Base-by-base conservation (phyloP, 2,888 invertebrate genomes). In the Melipona beecheii region DNA sequence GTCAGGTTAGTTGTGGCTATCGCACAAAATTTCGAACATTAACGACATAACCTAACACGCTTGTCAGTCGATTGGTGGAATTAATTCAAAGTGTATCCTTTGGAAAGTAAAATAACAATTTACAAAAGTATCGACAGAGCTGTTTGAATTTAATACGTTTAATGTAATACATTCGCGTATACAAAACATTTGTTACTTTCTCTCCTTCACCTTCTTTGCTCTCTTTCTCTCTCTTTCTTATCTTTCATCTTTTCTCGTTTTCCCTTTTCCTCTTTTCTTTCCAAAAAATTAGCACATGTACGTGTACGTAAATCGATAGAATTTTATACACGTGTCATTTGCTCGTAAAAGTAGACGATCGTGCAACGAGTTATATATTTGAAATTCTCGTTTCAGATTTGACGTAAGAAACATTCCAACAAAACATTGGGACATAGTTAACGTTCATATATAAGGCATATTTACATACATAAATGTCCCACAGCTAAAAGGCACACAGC, bases 401-500 rank as follows among this genome's bases (percentile, higher is more conserved):
- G 75, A 73, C 75, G 70, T 81, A 76, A 78, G 75, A 82, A 54
- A 83, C 83, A 82, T 86, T 88, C 81, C 83, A 62, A 73, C 62
- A 69, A 68, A 80, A 78, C 52, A 77, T 71, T 74, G 78, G 75
- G 84, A 79, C 86, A 77, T 82, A 86, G 31, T 84, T 83, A 78
- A 52, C 19, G 52, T 77, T 60, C 49, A 54, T 71, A 74, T 70
- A 72, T 74, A 77, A 65, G 83, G 83, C 77, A 66, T 49, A 74
- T 70, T 54, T 75, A 31, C 15, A 56, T 79, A 77, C 64, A 65
- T 85, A 83, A 86, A 88, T 85, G 86, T 85, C 85, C 80, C 74
- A 86, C 85, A 72, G 68, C 84, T 83, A 83, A 84, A 83, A 83
- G 84, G 78, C 84, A 64, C 78, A 86, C 86, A 66, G 72, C 86